Evolutionary conservation across 2,797 vertebrate genomes (phyloP).

Genomic region (Petrocephalus schoutedeni): DNA sequence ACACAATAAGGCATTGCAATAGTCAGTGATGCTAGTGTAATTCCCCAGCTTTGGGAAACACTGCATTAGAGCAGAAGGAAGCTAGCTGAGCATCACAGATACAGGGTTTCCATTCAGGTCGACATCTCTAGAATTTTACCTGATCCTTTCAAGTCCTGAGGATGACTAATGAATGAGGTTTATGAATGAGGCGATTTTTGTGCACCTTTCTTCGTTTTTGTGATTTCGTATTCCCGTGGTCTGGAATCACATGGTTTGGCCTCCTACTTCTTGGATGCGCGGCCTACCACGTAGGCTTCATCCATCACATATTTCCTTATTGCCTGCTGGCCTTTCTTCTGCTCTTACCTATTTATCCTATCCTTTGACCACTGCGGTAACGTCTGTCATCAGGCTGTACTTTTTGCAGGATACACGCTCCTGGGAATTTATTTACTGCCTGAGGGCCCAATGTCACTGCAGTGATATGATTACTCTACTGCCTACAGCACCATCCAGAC

Average conservation of each 20-base stretch:
- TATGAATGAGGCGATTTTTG: not conserved
- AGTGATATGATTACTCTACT: not conserved
- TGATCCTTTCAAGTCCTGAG: not conserved
- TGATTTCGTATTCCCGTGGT: not conserved
- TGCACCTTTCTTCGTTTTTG: not conserved
- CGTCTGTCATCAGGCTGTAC: constrained; percentile 20
- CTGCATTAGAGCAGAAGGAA: not conserved
- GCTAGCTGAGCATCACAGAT: not conserved
- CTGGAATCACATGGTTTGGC: not conserved
- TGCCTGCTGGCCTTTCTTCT: constrained; percentile 27
- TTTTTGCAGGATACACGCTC: not conserved
- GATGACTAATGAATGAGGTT: not conserved
- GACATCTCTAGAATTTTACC: not conserved
- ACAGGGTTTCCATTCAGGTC: not conserved
- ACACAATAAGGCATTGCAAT: not conserved
- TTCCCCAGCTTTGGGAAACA: not conserved
- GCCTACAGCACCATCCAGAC: not conserved
- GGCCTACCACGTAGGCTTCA: constrained; percentile 22
- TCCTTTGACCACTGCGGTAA: constrained; percentile 7
- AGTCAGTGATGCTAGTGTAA: not conserved
- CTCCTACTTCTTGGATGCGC: not conserved
- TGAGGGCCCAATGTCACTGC: not conserved
- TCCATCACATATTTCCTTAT: constrained; percentile 23
- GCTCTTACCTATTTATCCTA: constrained; percentile 16
- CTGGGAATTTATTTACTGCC: not conserved